Base-by-base conservation (phyloP, 2,113 vertebrate species). In the Alethe diademata region DNA sequence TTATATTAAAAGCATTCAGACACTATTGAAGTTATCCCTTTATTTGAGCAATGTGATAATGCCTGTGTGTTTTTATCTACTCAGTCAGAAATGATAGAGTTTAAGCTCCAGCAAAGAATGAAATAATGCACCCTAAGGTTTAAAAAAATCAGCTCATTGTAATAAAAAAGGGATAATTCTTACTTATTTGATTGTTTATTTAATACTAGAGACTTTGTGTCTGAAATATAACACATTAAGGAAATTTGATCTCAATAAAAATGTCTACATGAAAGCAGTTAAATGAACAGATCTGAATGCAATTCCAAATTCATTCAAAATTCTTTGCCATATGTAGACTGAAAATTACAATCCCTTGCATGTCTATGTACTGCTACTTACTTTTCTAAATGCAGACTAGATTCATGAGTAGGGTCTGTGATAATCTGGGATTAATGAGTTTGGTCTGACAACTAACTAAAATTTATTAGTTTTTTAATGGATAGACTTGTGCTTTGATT, bases 121-220 rank as follows among this genome's bases (percentile, higher is more conserved):
- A 92, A 96, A 84, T 84, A 90, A 80, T 87, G 66, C 69, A 76
- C 81, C 75, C 94, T 82, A 88, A 79, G 50, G 72, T 93, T 94
- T 96, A 82, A 43, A 90, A 91, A 95, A 96, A 78, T 67, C 47
- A 78, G 33, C 36, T n/a, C 2, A 82, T 72, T 93, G 60, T 81
- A 89, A 90, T 78, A 1, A 71, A 82, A 84, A 91, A 38, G 19
- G 12, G 17, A 91, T 91, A 81, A 88, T 78, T 93, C 31, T 45
- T 79, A 90, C 53, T 95, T 84, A 75, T 84, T 96, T 48, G n/a
- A 65, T 92, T 95, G 56, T 94, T 95, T 95, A 78, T 66, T 66
- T 71, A 92, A 72, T 74, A 93, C 14, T 38, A 79, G 23, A 73
- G 71, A 78, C 18, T 64, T 76, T 71, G 19, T 38, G 28, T 64